A percentile compares a stretch with the other conserved stretches of the same genome.
These are phyloP conservation scores for Rhagologus leucostigma DNA, from an alignment of 2,113 vertebrate genomes.

Conservation along the genomic window DNA sequence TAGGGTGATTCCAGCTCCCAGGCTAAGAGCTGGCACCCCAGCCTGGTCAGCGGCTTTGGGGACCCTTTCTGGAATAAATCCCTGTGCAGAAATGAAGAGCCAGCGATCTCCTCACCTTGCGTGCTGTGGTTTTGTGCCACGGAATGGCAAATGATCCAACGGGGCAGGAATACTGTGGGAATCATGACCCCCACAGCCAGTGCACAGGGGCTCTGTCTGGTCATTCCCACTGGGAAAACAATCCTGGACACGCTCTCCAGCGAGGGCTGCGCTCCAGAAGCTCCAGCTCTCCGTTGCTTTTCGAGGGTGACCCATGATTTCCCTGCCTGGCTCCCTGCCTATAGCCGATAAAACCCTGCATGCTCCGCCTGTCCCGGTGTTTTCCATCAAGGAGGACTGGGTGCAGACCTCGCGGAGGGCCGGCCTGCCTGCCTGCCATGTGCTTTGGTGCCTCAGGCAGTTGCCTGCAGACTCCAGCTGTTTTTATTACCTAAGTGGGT, in stretches of 20 bases:
- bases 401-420: neutral
- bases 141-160: neutral
- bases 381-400: neutral
- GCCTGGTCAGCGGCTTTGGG: neutral
- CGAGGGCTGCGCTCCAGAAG: neutral
- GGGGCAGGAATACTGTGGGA: neutral
- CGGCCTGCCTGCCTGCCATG: slow-evolving; percentile 42
- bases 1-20: neutral
- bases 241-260: fast-evolving
- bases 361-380: fast-evolving
- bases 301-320: neutral
- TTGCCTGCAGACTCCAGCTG: slow-evolving; percentile 55
- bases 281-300: neutral
- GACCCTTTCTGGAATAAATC: neutral
- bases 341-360: neutral
- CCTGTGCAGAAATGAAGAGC: fast-evolving
- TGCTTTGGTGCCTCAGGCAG: slow-evolving; percentile 24
- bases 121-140: fast-evolving
- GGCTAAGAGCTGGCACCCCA: neutral
- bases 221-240: neutral
- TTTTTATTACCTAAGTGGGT: slow-evolving; percentile 59
- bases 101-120: fast-evolving
- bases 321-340: neutral
- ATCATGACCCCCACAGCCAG: fast-evolving
- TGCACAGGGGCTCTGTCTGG: neutral